Evolutionary conservation across 2,797 vertebrate genomes (phyloP), one percentile per base, ranked within the genome.

Genomic region (Epinephelus coioides): DNA sequence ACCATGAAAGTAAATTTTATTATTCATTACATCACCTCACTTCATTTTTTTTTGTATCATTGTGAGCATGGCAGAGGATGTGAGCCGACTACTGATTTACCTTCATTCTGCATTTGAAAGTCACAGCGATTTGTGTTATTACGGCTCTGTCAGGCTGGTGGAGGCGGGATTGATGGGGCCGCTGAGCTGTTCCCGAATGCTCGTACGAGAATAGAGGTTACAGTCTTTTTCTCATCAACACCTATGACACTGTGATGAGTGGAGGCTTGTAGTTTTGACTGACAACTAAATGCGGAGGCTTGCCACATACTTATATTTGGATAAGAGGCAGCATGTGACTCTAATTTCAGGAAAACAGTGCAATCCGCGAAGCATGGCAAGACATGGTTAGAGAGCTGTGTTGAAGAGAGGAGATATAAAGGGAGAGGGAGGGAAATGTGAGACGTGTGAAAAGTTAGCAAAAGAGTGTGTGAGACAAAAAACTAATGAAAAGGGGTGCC

Each of bases 21-120:
- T 90, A 91, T 92, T 92, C 91, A 88, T 81, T 82, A 69, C 81
- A 79, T 82, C 85, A 74, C 64, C 62, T 70, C 73, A 19, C 21
- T 57, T 85, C 61, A 53, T 86, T 84, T 81, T 84, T 81, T 83
- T 87, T 80, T 81, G 61, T 79, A 82, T 81, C 70, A 76, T 76
- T 84, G 77, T 67, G 80, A 78, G 71, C 82, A 84, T 57, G 74
- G 79, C 71, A 57, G 51, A 72, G 68, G 54, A 86, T 91, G 92
- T 91, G 93, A 90, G 82, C 81, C 17, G 91, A 91, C 88, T 92
- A 66, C 89, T 87, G 83, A 94, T 90, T 76, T 78, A 70, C 78
- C 73, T 83, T 76, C 86, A 72, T 91, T 92, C 88, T 92, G 89
- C 91, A 92, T 93, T 90, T 93, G 90, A 94, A 92, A 94, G 91